These are phyloP conservation scores for Metellina segmentata DNA, from an alignment of 2,888 invertebrate genomes.

Conservation along the genomic window DNA sequence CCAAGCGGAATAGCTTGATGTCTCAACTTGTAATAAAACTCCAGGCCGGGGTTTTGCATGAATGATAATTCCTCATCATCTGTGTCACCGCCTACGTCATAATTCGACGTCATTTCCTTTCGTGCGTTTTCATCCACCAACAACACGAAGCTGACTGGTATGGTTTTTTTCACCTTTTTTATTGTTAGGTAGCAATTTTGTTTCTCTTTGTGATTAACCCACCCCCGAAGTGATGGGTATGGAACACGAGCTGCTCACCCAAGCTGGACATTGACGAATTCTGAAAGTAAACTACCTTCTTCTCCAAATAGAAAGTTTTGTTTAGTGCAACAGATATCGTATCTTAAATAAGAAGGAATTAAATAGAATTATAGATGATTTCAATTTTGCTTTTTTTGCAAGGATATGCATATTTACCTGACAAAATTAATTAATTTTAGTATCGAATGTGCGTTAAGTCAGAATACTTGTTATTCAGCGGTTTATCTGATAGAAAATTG, in stretches of 20 bases:
- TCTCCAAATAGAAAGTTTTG: slow-evolving; percentile 22
- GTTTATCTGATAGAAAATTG: no score
- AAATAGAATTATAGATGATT: no score
- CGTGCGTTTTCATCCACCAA: slow-evolving; percentile 62
- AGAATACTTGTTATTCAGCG: no score
- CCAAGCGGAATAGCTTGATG: slow-evolving; percentile 44
- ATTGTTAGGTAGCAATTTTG: slow-evolving; percentile 1
- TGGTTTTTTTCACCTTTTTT: slow-evolving; percentile 39
- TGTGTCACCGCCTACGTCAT: slow-evolving; percentile 72
- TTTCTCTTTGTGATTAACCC: neutral
- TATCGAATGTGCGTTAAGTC: no score
- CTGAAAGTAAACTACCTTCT: neutral
- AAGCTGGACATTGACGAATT: neutral
- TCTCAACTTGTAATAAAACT: slow-evolving; percentile 73
- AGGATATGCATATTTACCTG: no score
- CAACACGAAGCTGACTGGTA: slow-evolving; percentile 53
- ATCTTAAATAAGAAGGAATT: no score
- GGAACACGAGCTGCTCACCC: neutral
- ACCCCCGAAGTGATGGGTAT: neutral
- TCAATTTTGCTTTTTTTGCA: no score
- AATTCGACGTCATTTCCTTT: slow-evolving; percentile 76
- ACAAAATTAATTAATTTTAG: no score
- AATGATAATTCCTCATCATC: slow-evolving; percentile 71
- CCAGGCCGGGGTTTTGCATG: slow-evolving; percentile 69
- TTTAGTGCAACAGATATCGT: neutral